These are phyloP conservation scores for Crepidodera aurea DNA, from an alignment of 2,888 invertebrate genomes.

Conservation along the genomic window DNA sequence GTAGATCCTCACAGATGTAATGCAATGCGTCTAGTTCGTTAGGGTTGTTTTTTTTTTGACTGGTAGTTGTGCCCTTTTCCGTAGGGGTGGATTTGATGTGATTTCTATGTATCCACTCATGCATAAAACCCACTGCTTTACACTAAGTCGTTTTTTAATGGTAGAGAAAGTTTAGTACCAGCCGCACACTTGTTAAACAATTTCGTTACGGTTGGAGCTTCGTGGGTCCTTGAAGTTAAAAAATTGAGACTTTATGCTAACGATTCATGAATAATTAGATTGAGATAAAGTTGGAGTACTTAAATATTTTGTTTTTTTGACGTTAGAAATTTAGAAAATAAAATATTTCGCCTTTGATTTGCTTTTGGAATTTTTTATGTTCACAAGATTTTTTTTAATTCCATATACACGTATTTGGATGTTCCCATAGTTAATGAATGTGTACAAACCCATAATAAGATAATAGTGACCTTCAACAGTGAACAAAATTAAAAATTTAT, in stretches of 20 bases:
- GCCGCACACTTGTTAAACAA: conserved; percentile 1
- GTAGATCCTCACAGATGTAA: conserved; percentile 7
- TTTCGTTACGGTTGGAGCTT: background rate
- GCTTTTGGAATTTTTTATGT: too few species aligned
- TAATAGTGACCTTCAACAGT: too few species aligned
- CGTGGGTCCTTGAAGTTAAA: background rate
- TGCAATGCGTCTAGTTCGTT: conserved; percentile 14
- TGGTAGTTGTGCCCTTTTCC: conserved; percentile 4
- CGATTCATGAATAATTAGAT: background rate
- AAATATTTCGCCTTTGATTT: too few species aligned
- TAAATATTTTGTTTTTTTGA: too few species aligned
- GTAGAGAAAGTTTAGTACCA: background rate
- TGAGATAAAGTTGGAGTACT: background rate
- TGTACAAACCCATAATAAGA: too few species aligned
- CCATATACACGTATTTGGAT: too few species aligned
- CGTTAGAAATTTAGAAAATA: too few species aligned
- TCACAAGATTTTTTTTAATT: too few species aligned
- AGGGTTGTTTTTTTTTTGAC: conserved; percentile 12
- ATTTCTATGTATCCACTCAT: conserved; percentile 11
- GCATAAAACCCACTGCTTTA: conserved; percentile 2
- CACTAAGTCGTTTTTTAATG: background rate
- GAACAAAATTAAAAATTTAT: too few species aligned
- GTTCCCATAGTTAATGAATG: too few species aligned
- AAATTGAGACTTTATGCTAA: too few species aligned
- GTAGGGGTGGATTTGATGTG: conserved; percentile 5